Evolutionary conservation across 2,113 vertebrate species (phyloP), one percentile per base, ranked within the genome.

Genomic region (Ciconia maguari): DNA sequence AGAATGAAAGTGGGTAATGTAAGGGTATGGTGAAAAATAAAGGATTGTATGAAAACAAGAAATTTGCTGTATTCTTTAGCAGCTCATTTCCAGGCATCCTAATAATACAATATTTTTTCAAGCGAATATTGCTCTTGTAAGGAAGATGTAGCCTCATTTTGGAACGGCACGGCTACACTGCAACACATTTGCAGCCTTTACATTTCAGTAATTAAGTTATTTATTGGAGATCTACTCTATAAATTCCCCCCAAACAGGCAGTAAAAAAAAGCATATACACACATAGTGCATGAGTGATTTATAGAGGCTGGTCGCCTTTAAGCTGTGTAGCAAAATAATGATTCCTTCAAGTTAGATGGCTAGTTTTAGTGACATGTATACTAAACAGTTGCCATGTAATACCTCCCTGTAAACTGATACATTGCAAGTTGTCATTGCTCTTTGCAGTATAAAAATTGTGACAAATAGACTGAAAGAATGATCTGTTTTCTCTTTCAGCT

Each of bases 181-280:
- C n/a, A 77, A 70, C 36, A 69, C 41, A 54, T 76, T 87, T 92
- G 10, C 77, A 89, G 70, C 25, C 21, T 79, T 94, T 89, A 57
- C 19, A 27, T 89, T 95, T 89, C 61, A 75, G 44, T 92, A 95
- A 94, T 96, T 90, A 88, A 84, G 48, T 92, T 89, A 89, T 91
- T 94, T 96, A 92, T 93, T 94, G 65, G 49, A 93, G 48, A 92
- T 65, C 34, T 84, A 65, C 55, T 95, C 86, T 60, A 80, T 92
- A 86, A 95, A 93, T 93, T 88, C 20, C 7, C 22, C 21, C 9
- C 34, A 78, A 87, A 64, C 26, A 81, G 48, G 46, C 38, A 90
- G 65, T 94, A 92, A 95, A 96, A 72, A 36, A 42, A 11, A 26
- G 5, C 32, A 42, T 52, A 77, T 20, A 71, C 13, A 61, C 26